phyloP scores from a whole-genome alignment of 1,140 invertebrate species.

The Eumaeus atala region DNA sequence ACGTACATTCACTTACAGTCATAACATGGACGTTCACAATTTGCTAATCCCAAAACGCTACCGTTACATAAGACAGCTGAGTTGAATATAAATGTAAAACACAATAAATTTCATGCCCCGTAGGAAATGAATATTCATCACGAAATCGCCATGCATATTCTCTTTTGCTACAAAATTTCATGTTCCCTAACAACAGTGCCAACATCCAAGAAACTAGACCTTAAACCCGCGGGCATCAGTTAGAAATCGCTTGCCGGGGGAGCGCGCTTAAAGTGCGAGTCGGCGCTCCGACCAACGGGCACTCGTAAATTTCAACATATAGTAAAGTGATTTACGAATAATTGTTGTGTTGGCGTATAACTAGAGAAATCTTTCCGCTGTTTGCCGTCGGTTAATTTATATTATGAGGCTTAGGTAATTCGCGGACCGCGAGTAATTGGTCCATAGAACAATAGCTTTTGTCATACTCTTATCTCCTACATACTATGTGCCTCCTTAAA shows the following conservation, averaged over 20 bases:
- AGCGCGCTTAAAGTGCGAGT: slow-evolving; percentile 35
- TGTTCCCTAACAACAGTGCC: slow-evolving; percentile 38
- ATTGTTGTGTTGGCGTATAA: slow-evolving; percentile 74
- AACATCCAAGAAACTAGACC: slow-evolving; percentile 43
- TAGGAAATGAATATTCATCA: slow-evolving; percentile 75
- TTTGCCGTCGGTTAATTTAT: slow-evolving; percentile 72
- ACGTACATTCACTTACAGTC: slow-evolving; percentile 25
- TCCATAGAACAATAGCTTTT: slow-evolving; percentile 73
- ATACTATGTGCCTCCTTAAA: slow-evolving; percentile 59
- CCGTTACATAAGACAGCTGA: slow-evolving; percentile 72
- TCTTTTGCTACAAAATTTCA: slow-evolving; percentile 64
- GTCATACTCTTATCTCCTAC: slow-evolving; percentile 68
- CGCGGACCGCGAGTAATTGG: slow-evolving; percentile 70
- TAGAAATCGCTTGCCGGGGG: slow-evolving; percentile 39
- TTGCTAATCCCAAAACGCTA: slow-evolving; percentile 69
- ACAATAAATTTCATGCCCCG: slow-evolving; percentile 74
- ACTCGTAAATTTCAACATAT: slow-evolving; percentile 74
- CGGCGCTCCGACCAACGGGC: slow-evolving; percentile 42
- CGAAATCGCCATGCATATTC: slow-evolving; percentile 74
- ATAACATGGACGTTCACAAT: slow-evolving; percentile 63
- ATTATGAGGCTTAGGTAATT: slow-evolving; percentile 74
- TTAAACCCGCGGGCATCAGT: slow-evolving; percentile 42
- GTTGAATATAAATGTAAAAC: slow-evolving; percentile 74
- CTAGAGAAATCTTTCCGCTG: slow-evolving; percentile 74
- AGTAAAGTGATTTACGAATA: slow-evolving; percentile 75